phyloP scores from a whole-genome alignment of 2,113 vertebrate genomes.

The Ellobius talpinus region DNA sequence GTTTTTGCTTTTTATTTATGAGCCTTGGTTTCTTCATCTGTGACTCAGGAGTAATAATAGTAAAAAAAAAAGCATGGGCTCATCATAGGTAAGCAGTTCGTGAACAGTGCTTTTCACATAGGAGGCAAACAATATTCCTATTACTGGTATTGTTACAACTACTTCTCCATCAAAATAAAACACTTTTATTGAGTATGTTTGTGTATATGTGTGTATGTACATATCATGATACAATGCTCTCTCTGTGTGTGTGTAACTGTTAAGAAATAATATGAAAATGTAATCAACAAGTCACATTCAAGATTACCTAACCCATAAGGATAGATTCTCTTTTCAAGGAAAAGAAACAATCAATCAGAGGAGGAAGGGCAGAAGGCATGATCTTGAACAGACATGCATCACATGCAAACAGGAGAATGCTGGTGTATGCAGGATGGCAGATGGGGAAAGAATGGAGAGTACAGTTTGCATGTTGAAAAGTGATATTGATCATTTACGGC shows the following conservation, averaged over 20 bases:
- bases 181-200: neutral
- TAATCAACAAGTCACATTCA: neutral
- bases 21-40: constrained; percentile 10
- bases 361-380: neutral
- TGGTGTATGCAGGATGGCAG: neutral
- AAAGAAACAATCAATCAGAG: constrained; percentile 34
- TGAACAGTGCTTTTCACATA: neutral
- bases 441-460: neutral
- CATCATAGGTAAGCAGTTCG: neutral
- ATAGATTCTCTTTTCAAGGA: neutral
- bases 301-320: neutral
- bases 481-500: constrained; percentile 59
- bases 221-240: neutral
- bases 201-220: neutral
- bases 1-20: neutral
- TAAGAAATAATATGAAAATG: neutral
- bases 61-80: neutral
- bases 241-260: neutral
- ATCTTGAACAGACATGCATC: neutral
- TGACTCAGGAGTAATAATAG: constrained; percentile 27
- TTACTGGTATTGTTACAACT: neutral
- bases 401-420: neutral
- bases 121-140: neutral
- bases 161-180: neutral
- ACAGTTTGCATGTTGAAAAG: constrained; percentile 25